Evolutionary conservation across 2,888 invertebrate species (phyloP).

Genomic region (Heliconius sara): DNA sequence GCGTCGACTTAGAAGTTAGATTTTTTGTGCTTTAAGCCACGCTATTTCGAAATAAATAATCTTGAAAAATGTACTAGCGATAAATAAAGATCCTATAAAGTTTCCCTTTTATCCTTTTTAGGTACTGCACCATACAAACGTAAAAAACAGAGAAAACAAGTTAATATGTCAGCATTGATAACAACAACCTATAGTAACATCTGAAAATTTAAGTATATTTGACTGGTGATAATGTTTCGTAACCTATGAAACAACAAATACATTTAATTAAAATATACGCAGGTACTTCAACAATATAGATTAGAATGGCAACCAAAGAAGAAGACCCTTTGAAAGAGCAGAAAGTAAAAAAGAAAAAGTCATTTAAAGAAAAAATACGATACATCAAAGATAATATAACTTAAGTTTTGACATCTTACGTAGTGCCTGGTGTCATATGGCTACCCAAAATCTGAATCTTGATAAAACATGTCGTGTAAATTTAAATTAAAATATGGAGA

Average conservation of each 20-base stretch:
- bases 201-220: constrained; percentile 33
- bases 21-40: too few relatives aligned
- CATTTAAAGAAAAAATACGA: constrained; percentile 71
- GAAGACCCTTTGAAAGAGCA: constrained; percentile 64
- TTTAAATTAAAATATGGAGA: constrained; percentile 86
- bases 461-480: constrained; percentile 94
- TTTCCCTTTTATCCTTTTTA: too few relatives aligned
- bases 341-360: constrained; percentile 58
- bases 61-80: too few relatives aligned
- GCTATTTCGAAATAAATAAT: too few relatives aligned
- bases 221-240: constrained; percentile 37
- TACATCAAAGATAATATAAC: constrained; percentile 84
- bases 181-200: background rate
- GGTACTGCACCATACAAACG: too few relatives aligned
- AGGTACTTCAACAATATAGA: constrained; percentile 36
- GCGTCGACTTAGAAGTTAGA: too few relatives aligned
- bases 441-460: constrained; percentile 92
- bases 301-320: constrained; percentile 63
- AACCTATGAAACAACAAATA: constrained; percentile 36
- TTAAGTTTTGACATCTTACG: constrained; percentile 85
- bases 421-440: constrained; percentile 86
- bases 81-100: too few relatives aligned
- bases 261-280: constrained; percentile 24
- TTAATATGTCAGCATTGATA: constrained; percentile 3
- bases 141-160: background rate